A percentile compares a stretch with the other conserved stretches of the same genome.
These are phyloP conservation scores for Oenanthe melanoleuca DNA, from an alignment of 2,113 vertebrate genomes.

Conservation along the genomic window DNA sequence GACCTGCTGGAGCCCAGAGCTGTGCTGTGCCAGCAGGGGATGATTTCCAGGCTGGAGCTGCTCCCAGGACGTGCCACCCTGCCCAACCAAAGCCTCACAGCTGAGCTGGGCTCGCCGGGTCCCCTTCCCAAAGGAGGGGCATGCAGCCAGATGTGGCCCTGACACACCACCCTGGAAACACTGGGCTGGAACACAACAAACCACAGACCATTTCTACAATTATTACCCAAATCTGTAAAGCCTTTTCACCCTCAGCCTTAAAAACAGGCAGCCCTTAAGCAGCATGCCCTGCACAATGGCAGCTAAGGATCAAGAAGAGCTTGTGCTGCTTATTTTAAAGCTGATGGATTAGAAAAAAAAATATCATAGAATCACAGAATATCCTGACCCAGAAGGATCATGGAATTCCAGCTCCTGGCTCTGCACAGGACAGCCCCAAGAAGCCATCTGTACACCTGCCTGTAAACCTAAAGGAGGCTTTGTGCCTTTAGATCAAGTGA, in stretches of 20 bases:
- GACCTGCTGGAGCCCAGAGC: neutral
- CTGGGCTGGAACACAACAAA: neutral
- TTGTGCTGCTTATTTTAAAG: neutral
- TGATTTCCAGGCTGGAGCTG: neutral
- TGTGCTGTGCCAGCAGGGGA: neutral
- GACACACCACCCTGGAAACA: neutral
- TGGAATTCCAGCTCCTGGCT: accelerated
- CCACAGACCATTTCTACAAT: neutral
- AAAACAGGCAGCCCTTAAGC: neutral
- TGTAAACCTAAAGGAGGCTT: neutral
- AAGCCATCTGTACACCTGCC: neutral
- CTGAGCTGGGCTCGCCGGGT: neutral
- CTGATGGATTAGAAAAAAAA: neutral
- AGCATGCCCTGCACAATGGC: neutral
- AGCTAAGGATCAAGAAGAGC: neutral
- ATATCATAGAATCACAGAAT: neutral
- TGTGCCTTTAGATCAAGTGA: neutral
- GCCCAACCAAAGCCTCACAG: neutral
- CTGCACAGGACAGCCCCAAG: neutral
- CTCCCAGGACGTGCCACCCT: neutral
- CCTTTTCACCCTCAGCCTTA: neutral
- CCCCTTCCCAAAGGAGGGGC: neutral
- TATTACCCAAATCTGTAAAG: neutral
- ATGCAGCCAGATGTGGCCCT: accelerated
- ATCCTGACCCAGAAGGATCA: neutral